Percentiles rank a stretch among this genome's conserved stretches.
These are phyloP conservation scores for Eonycteris spelaea DNA, from an alignment of 2,113 vertebrate species.

Conservation along the genomic window DNA sequence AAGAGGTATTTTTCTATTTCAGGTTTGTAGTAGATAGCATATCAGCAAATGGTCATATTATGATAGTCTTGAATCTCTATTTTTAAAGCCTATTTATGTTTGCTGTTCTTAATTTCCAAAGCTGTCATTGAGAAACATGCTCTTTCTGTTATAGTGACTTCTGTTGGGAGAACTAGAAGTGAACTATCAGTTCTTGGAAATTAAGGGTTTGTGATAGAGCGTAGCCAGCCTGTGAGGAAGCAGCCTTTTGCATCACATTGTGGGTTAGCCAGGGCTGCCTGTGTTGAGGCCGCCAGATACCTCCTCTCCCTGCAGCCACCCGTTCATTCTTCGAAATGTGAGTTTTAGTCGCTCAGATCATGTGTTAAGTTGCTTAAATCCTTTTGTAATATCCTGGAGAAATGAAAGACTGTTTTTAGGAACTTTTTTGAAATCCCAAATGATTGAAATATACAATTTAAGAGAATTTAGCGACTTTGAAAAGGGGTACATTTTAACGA, in stretches of 20 bases:
- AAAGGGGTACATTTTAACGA: not conserved
- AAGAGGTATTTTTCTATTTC: conserved; percentile 86
- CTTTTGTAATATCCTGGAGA: not conserved
- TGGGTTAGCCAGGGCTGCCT: not conserved
- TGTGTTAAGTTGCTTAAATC: not conserved
- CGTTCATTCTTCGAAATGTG: not conserved
- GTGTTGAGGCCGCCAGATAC: accelerated
- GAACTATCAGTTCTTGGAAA: not conserved
- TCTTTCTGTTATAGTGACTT: not conserved
- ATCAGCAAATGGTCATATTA: not conserved
- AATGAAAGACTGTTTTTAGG: not conserved
- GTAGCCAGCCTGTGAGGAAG: not conserved
- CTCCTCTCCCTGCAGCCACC: not conserved
- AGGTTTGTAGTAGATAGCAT: not conserved
- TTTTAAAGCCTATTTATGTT: not conserved
- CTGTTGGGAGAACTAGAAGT: not conserved
- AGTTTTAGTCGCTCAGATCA: not conserved
- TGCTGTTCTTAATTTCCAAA: not conserved
- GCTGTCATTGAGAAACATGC: not conserved
- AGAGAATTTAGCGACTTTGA: not conserved
- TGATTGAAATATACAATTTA: not conserved
- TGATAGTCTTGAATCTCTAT: not conserved
- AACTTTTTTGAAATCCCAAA: not conserved
- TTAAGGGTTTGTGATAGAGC: accelerated
- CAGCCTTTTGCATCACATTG: accelerated